phyloP scores from a whole-genome alignment of 2,797 vertebrate species.

The Mus spretus region DNA sequence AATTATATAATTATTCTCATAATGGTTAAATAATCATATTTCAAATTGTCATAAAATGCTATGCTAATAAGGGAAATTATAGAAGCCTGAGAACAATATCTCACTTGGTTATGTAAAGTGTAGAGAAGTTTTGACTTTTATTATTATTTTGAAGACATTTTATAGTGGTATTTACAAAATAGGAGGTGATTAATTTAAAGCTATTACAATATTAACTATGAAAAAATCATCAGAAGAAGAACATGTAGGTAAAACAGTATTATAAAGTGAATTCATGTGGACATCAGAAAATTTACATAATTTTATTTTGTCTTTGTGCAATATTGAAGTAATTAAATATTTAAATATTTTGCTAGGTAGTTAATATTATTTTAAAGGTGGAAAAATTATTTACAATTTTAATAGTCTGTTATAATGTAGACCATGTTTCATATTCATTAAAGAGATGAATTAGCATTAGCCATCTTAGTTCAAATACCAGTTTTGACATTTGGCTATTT shows the following conservation, averaged over 20 bases:
- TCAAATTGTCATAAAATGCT: not conserved
- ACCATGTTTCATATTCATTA: constrained; percentile 14
- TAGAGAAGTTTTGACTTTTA: not conserved
- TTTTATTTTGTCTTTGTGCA: not conserved
- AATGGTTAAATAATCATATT: not conserved
- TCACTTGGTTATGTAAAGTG: not conserved
- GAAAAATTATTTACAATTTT: not conserved
- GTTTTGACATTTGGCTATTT: not conserved
- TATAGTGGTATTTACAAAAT: not conserved
- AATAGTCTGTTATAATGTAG: not conserved
- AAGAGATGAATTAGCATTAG: not conserved
- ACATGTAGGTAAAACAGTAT: not conserved
- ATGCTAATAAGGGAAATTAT: not conserved
- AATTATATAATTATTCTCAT: not conserved
- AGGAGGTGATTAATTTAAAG: constrained; percentile 15
- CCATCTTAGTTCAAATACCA: not conserved
- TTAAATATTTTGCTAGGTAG: not conserved
- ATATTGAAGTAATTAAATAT: not conserved
- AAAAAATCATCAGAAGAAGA: not conserved
- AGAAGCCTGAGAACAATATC: not conserved
- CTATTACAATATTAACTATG: not conserved
- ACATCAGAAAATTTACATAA: not conserved
- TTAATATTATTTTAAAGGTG: not conserved
- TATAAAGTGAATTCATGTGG: not conserved
- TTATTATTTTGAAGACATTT: not conserved